These are phyloP conservation scores for Tokudaia muenninki DNA, from an alignment of 2,797 vertebrate genomes.

Conservation along the genomic window DNA sequence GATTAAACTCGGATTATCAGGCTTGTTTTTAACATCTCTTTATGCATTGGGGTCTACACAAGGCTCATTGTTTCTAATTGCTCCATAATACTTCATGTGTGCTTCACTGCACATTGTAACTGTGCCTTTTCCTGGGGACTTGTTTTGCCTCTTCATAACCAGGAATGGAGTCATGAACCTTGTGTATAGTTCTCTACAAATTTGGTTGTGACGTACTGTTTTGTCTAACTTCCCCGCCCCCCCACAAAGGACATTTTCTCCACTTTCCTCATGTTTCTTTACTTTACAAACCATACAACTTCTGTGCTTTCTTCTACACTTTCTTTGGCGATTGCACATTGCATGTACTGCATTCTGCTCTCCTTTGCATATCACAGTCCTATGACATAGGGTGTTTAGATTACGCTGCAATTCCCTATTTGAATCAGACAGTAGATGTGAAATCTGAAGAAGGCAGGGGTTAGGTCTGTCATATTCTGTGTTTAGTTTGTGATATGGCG, in stretches of 20 bases:
- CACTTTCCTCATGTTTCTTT: background rate
- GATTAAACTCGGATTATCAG: background rate
- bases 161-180: background rate
- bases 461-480: background rate
- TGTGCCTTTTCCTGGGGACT: background rate
- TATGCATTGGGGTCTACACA: background rate
- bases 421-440: background rate
- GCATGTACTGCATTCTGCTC: background rate
- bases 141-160: background rate
- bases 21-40: slow-evolving; percentile 4
- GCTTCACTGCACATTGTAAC: background rate
- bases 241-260: background rate
- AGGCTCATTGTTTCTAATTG: background rate
- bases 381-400: background rate
- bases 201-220: background rate
- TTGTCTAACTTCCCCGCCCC: background rate
- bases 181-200: background rate
- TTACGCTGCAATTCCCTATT: background rate
- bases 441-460: background rate
- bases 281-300: background rate
- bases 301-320: background rate
- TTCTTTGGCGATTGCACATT: background rate
- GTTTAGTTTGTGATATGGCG: background rate
- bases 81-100: background rate
- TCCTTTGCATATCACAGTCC: background rate